Evolutionary conservation across 1,140 invertebrate genomes (phyloP), one percentile per base, ranked within the genome.

Genomic region (Drosophila pseudoobscura): DNA sequence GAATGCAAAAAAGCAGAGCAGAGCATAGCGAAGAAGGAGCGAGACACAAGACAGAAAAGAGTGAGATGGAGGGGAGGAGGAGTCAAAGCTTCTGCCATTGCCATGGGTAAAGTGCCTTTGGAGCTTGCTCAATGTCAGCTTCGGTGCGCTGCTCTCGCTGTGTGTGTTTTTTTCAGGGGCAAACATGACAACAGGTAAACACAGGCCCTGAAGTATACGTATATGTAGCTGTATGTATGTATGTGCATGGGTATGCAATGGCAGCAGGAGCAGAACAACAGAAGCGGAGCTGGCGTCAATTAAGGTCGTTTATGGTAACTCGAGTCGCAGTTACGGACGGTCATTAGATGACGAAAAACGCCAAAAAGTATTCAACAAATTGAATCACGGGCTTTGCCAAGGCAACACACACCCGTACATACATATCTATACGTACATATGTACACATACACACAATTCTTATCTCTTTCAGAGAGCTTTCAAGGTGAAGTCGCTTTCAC

Each of bases 241-340:
- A 35, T 3, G 31, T 35, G 11, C 9, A 11, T n/a, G 22, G 29
- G 15, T 24, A 26, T 31, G 63, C 64, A 70, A 57, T 57, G 59
- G 41, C 22, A 43, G 52, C 35, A 39, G 35, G 11, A 39, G 35
- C 31, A 52, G 59, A 31, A 51, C 29, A 39, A 41, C 31, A 35
- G 52, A 53, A 64, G 45, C 22, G 20, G 57, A 64, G 45, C 47
- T 73, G 52, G 52, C 71, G 45, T 49, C 72, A 84, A 83, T 75
- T 83, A 79, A 66, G 61, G 54, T 58, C 75, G 80, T 77, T 80
- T 70, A 59, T 60, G 31, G 75, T 61, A 83, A 83, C 72, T 63
- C 41, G 60, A 75, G 75, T 59, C 57, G 50, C 61, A 72, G 66
- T 72, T 56, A 68, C 73, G 60, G 71, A 29, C 49, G 20, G 26